Base-by-base conservation (phyloP, 2,113 vertebrate genomes). In the Pipra filicauda region DNA sequence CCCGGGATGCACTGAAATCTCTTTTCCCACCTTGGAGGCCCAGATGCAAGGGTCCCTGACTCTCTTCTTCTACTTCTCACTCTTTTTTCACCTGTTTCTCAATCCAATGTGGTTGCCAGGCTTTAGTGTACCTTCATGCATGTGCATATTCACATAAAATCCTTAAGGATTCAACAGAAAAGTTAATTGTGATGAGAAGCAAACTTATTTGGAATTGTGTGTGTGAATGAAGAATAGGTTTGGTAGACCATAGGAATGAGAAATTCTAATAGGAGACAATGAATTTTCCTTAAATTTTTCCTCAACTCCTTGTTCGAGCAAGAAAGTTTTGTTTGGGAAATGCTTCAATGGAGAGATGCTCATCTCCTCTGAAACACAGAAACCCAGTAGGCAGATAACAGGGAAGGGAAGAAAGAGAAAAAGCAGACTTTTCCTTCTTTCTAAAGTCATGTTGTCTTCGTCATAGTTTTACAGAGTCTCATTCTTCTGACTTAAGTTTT, bases 1-100 rank as follows among this genome's bases (percentile, higher is more conserved):
- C 37, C 21, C 0, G 1, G n/a, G 10, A 33, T 0, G 1, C 13
- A 8, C 31, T 15, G 26, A 39, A 87, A 44, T 3, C 7, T 49
- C 35, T 23, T 58, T 69, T 62, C 37, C 21, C 27, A 51, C 12
- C 52, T 54, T 44, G 23, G 21, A 73, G 16, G 5, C 9, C 17
- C 12, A 17, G 8, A 8, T 82, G 8, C 15, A 67, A 78, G 17
- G 13, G 31, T 43, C 3, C 8, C 11, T 23, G 17, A 1, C 10
- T 52, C 22, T 71, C 3, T 11, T 83, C 12, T 65, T 26, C 17
- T 19, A 15, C 8, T 75, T 51, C 48, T 28, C 4, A 0, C 9
- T 51, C n/a, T 54, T 24, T 93, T 85, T 48, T 75, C 27, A 31
- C 4, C 19, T 18, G 15, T 82, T 89, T 61, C 35, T 13, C 22